Percentiles rank a stretch among this genome's conserved stretches.
These are phyloP conservation scores for Pardalotus punctatus DNA, from an alignment of 2,113 vertebrate species.

Conservation along the genomic window DNA sequence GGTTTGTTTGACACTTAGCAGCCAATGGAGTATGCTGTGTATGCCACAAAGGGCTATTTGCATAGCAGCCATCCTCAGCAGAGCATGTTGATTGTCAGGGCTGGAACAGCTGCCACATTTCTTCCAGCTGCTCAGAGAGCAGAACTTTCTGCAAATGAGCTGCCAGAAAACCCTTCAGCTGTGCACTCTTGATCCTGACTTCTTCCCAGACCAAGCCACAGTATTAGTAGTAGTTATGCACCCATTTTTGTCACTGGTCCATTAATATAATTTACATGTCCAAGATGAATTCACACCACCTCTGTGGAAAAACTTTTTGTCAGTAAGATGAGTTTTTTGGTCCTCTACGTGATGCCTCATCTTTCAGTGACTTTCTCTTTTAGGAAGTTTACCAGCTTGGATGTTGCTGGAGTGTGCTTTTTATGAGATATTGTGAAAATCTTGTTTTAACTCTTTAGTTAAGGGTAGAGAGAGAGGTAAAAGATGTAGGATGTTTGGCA, in stretches of 20 bases:
- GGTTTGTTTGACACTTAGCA: background rate
- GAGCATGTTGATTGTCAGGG: background rate
- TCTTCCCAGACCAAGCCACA: background rate
- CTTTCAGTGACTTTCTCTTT: background rate
- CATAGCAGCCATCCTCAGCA: background rate
- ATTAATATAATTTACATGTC: background rate
- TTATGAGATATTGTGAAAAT: background rate
- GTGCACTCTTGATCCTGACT: background rate
- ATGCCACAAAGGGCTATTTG: background rate
- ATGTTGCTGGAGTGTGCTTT: background rate
- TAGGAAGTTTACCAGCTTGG: background rate
- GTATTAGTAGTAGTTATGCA: background rate
- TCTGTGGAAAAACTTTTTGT: background rate
- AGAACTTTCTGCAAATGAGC: background rate
- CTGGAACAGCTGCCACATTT: background rate
- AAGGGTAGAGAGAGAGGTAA: background rate
- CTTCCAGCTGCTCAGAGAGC: background rate
- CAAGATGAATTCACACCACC: background rate
- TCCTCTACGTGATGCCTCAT: accelerated
- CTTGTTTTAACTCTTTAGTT: background rate
- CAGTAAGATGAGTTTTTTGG: background rate
- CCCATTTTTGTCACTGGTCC: background rate
- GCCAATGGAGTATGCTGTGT: background rate
- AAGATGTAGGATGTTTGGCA: background rate
- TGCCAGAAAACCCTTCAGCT: background rate